Evolutionary conservation across 2,888 invertebrate genomes (phyloP).

Genomic region (Taphrorychus bicolor): DNA sequence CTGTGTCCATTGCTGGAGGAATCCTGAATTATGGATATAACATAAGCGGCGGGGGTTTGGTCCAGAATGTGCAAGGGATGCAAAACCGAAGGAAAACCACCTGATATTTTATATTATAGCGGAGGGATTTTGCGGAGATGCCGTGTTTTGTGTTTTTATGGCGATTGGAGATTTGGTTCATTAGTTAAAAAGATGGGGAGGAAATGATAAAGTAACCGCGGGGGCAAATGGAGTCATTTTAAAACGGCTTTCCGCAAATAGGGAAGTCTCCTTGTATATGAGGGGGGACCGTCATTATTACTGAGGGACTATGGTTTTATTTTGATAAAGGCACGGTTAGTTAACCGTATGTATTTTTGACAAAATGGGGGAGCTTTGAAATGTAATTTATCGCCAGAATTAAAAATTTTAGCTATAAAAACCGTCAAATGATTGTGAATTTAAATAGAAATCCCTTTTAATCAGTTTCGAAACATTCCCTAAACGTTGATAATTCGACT

Average conservation of each 20-base stretch:
- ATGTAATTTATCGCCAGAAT: background rate
- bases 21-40: conserved; percentile 51
- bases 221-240: conserved; percentile 26
- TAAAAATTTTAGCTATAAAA: background rate
- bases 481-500: conserved; percentile 2
- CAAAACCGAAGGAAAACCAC: conserved; percentile 45
- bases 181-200: conserved; percentile 33
- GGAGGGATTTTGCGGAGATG: conserved; percentile 38
- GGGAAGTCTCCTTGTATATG: conserved; percentile 6
- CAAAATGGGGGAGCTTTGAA: no score
- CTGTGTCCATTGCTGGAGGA: background rate
- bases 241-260: conserved; percentile 21
- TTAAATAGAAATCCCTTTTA: background rate
- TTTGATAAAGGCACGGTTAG: background rate
- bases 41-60: conserved; percentile 52
- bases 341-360: no score
- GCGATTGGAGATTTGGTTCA: conserved; percentile 39
- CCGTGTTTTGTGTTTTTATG: conserved; percentile 34
- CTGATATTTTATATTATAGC: conserved; percentile 45
- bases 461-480: background rate
- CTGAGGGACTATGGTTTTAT: background rate
- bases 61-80: conserved; percentile 43
- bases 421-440: background rate
- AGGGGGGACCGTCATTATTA: background rate
- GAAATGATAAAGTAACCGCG: conserved; percentile 14